Percentiles rank a stretch among this genome's conserved stretches.
phyloP scores from a whole-genome alignment of 2,113 vertebrate species.

The Psittacara wagleri region DNA sequence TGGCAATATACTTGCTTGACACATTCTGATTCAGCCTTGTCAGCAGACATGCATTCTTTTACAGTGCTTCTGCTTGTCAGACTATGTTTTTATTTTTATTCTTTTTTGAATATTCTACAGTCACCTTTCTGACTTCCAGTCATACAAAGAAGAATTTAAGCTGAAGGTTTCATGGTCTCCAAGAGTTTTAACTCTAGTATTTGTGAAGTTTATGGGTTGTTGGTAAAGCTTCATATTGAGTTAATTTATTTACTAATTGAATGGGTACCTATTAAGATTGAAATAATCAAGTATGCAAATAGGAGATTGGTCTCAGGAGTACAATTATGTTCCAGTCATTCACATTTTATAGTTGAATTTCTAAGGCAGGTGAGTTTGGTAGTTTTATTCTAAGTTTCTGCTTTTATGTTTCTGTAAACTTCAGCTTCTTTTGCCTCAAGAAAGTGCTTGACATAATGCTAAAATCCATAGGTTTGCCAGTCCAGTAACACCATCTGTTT shows the following conservation, averaged over 20 bases:
- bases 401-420: neutral
- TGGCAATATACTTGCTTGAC: neutral
- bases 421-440: neutral
- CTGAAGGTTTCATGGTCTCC: neutral
- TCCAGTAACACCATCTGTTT: rapidly evolving
- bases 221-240: neutral
- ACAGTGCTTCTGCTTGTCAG: neutral
- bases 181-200: neutral
- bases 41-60: neutral
- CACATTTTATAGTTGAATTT: neutral
- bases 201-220: neutral
- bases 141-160: neutral
- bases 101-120: neutral
- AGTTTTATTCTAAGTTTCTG: neutral
- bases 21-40: neutral
- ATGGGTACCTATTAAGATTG: neutral
- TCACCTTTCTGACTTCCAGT: neutral
- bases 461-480: neutral
- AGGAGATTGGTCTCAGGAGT: neutral
- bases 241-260: neutral
- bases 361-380: neutral
- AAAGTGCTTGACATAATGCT: neutral
- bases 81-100: neutral
- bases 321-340: neutral
- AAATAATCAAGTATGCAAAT: neutral